phyloP scores from a whole-genome alignment of 2,113 vertebrate genomes.

The Pholis gunnellus region DNA sequence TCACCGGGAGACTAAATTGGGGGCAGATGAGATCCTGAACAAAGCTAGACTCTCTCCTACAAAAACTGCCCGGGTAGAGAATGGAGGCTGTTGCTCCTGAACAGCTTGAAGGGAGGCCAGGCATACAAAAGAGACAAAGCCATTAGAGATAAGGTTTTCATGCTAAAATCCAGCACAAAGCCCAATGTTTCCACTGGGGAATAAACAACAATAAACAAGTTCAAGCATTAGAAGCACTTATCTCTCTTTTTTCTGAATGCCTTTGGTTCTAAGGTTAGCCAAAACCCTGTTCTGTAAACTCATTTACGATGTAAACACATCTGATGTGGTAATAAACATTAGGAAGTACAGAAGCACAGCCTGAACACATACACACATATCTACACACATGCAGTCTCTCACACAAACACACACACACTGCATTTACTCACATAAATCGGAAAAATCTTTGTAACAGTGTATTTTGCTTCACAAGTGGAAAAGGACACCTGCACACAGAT shows the following conservation, averaged over 20 bases:
- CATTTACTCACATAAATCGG: background rate
- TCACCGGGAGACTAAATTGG: conserved; percentile 94
- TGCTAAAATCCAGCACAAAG: conserved; percentile 22
- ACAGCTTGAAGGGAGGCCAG: conserved; percentile 37
- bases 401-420: background rate
- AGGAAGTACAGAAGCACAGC: background rate
- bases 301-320: background rate
- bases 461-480: conserved; percentile 13
- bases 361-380: background rate
- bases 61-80: conserved; percentile 46
- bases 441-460: background rate
- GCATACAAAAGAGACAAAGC: conserved; percentile 41
- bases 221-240: conserved; percentile 43
- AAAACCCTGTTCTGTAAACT: background rate
- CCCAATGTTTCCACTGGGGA: conserved; percentile 17
- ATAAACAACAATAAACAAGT: conserved; percentile 25
- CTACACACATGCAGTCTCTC: background rate
- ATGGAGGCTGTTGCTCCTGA: conserved; percentile 46
- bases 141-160: conserved; percentile 22
- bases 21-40: conserved; percentile 92
- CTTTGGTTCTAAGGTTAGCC: background rate
- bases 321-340: background rate
- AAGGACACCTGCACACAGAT: conserved; percentile 30
- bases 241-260: conserved; percentile 19
- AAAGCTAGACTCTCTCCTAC: conserved; percentile 85